Percentiles rank a stretch among this genome's conserved stretches.
phyloP scores from a whole-genome alignment of 2,888 invertebrate genomes.

The Drosophila percnosoma region DNA sequence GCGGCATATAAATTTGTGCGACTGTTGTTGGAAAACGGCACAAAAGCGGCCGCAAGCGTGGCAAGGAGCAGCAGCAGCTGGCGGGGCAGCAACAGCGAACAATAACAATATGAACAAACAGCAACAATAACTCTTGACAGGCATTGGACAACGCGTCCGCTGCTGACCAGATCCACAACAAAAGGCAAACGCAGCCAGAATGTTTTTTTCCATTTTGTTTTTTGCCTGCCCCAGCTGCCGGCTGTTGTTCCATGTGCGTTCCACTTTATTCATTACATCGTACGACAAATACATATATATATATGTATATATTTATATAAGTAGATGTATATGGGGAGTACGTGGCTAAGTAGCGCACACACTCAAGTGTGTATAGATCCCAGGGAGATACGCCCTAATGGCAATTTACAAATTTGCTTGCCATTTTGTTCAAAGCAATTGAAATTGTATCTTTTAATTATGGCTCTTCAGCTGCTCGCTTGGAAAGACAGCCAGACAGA shows the following conservation, averaged over 20 bases:
- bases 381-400: constrained; percentile 29
- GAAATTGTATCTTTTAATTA: constrained; percentile 73
- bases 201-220: constrained; percentile 14
- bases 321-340: constrained; percentile 14
- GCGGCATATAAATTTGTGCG: constrained; percentile 39
- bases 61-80: constrained; percentile 15
- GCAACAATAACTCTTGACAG: constrained; percentile 65
- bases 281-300: constrained; percentile 18
- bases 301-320: not conserved
- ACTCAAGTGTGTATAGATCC: constrained; percentile 44
- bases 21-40: constrained; percentile 37
- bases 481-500: constrained; percentile 19
- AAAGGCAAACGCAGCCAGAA: constrained; percentile 19
- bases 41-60: constrained; percentile 39
- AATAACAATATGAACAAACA: constrained; percentile 45
- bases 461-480: constrained; percentile 39
- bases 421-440: constrained; percentile 39
- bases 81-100: constrained; percentile 12
- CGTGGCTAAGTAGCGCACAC: constrained; percentile 56
- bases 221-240: constrained; percentile 8
- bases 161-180: constrained; percentile 51
- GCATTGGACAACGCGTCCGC: constrained; percentile 61
- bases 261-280: constrained; percentile 54
- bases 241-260: constrained; percentile 42
- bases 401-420: constrained; percentile 67